These are phyloP conservation scores for Scytalopus superciliaris DNA, from an alignment of 2,113 vertebrate species.

Conservation along the genomic window DNA sequence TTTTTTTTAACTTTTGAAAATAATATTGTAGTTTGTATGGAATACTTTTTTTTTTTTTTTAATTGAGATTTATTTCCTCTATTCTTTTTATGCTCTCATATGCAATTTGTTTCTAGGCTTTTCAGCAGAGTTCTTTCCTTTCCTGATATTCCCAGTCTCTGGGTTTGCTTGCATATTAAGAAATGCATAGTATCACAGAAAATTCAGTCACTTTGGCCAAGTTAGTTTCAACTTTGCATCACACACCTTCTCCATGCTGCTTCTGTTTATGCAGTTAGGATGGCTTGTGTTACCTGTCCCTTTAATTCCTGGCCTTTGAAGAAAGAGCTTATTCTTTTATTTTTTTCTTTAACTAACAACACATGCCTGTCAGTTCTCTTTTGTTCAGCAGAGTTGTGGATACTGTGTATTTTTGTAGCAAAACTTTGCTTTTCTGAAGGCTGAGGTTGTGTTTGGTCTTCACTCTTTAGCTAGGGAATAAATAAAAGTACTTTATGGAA, in stretches of 20 bases:
- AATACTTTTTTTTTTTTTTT: neutral
- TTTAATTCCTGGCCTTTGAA: neutral
- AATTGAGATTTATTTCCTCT: neutral
- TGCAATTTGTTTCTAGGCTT: neutral
- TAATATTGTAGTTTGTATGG: neutral
- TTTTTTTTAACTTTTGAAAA: neutral
- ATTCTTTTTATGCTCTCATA: neutral
- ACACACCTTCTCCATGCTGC: neutral
- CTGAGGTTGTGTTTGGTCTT: neutral
- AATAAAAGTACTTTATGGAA: neutral
- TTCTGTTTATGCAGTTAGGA: neutral
- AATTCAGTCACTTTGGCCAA: neutral
- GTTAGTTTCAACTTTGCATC: neutral
- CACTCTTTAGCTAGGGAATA: neutral
- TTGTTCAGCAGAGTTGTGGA: neutral
- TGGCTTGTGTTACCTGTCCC: neutral
- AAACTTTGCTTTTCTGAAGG: neutral
- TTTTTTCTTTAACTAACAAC: neutral
- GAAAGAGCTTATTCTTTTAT: neutral
- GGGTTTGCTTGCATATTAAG: neutral
- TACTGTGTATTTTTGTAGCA: neutral
- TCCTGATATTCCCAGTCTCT: neutral
- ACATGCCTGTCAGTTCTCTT: neutral
- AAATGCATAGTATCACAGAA: neutral
- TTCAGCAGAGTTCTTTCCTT: neutral